These are phyloP conservation scores for Amphiprion percula DNA, from an alignment of 2,113 vertebrate genomes.

Conservation along the genomic window DNA sequence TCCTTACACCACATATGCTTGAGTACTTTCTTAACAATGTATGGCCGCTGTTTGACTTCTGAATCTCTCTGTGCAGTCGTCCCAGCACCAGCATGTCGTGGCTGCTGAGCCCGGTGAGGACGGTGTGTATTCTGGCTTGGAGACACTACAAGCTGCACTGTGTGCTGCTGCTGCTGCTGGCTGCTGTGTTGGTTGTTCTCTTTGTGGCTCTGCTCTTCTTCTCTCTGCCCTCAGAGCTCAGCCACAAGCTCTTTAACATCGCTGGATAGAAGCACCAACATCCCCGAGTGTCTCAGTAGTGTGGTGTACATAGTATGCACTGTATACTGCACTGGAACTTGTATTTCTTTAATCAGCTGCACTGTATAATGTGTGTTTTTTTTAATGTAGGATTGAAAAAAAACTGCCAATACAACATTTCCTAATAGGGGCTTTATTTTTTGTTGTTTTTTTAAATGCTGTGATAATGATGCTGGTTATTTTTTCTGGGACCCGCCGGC, in stretches of 20 bases:
- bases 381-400: not conserved
- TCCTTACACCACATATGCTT: too few species aligned
- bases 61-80: conserved; percentile 67
- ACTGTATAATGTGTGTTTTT: not conserved
- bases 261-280: conserved; percentile 27
- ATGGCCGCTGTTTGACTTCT: not conserved
- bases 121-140: conserved; percentile 64
- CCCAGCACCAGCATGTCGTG: conserved; percentile 76
- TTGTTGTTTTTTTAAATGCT: too few species aligned
- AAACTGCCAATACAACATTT: not conserved
- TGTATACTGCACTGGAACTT: not conserved
- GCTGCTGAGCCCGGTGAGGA: conserved; percentile 71
- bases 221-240: conserved; percentile 75
- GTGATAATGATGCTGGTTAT: too few species aligned
- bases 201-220: conserved; percentile 75
- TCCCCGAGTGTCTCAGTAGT: not conserved
- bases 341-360: not conserved
- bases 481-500: too few species aligned
- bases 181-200: conserved; percentile 48
- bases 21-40: not conserved
- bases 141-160: conserved; percentile 66
- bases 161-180: conserved; percentile 52
- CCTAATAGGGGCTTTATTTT: not conserved
- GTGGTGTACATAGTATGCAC: too few species aligned
- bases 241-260: conserved; percentile 74